A percentile compares a stretch with the other conserved stretches of the same genome.
Evolutionary conservation across 2,113 vertebrate species (phyloP).

Genomic region (Lagopus leucura): DNA sequence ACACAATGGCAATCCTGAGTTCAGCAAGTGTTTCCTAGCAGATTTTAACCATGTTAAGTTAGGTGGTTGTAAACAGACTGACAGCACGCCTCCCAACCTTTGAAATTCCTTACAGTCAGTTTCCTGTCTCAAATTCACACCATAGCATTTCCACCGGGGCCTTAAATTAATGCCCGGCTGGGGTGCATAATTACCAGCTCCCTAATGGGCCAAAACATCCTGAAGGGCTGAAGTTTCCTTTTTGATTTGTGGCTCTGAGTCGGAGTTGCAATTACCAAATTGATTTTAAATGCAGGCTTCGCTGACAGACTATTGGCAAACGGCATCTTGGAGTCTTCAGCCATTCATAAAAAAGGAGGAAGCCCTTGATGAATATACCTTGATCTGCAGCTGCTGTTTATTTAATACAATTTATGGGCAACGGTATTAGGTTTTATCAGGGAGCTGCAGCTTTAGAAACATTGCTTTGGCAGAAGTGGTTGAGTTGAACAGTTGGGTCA

Average conservation of each 20-base stretch:
- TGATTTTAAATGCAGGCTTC: slow-evolving; percentile 69
- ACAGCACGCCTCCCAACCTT: slow-evolving; percentile 48
- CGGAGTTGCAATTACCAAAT: slow-evolving; percentile 66
- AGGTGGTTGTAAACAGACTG: slow-evolving; percentile 66
- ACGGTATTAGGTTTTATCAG: slow-evolving; percentile 72
- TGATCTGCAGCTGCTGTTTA: slow-evolving; percentile 75
- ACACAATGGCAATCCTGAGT: neutral
- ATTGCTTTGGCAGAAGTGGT: slow-evolving; percentile 52
- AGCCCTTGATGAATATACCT: slow-evolving; percentile 70
- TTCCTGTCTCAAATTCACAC: slow-evolving; percentile 68
- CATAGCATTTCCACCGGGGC: slow-evolving; percentile 45
- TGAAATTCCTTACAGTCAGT: slow-evolving; percentile 14
- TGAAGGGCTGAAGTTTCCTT: slow-evolving; percentile 67
- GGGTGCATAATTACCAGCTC: slow-evolving; percentile 67
- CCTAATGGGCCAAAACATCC: slow-evolving; percentile 69
- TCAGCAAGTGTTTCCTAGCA: slow-evolving; percentile 55
- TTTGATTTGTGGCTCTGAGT: slow-evolving; percentile 67
- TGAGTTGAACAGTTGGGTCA: slow-evolving; percentile 40
- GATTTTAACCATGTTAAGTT: slow-evolving; percentile 48
- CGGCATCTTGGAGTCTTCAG: slow-evolving; percentile 19
- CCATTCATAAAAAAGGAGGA: slow-evolving; percentile 57
- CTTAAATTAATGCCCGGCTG: slow-evolving; percentile 59
- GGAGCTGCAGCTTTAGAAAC: slow-evolving; percentile 66
- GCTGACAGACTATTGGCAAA: slow-evolving; percentile 72
- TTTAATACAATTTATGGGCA: slow-evolving; percentile 70